Conservation (phyloP, 2,797 vertebrate species). For the Esox lucius region DNA sequence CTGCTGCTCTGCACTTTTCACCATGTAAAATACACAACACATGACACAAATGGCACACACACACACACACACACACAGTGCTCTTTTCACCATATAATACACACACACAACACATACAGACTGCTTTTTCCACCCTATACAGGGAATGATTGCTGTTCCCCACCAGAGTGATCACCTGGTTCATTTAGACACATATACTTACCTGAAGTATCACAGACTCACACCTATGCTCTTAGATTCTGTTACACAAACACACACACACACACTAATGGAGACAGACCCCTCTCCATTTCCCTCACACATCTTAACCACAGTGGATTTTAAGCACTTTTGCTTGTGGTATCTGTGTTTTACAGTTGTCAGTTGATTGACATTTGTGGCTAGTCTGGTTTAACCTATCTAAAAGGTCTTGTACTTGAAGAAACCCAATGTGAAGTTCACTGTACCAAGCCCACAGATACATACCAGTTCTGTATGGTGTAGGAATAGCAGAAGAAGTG, state of each 20-base stretch:
- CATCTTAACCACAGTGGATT: slow-evolving; percentile 51
- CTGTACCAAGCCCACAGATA: background rate
- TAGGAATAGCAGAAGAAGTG: background rate
- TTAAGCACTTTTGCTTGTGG: slow-evolving; percentile 54
- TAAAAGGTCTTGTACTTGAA: slow-evolving; percentile 47
- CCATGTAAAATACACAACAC: slow-evolving; percentile 59
- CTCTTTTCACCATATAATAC: background rate
- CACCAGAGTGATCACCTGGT: slow-evolving; percentile 57
- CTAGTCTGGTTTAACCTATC: slow-evolving; percentile 34
- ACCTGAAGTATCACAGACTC: background rate
- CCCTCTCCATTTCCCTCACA: slow-evolving; percentile 37
- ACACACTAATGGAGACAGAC: slow-evolving; percentile 21
- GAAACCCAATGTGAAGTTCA: slow-evolving; percentile 42
- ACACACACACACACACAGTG: background rate
- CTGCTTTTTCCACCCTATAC: slow-evolving; percentile 23
- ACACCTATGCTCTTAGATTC: background rate
- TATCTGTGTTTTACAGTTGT: slow-evolving; percentile 39
- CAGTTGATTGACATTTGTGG: slow-evolving; percentile 36
- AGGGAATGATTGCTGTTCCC: slow-evolving; percentile 49
- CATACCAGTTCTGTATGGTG: background rate
- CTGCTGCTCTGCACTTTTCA: slow-evolving; percentile 77
- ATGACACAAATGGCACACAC: background rate
- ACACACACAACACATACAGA: background rate
- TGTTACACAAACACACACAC: slow-evolving; percentile 3
- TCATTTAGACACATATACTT: slow-evolving; percentile 31